These are phyloP conservation scores for Psilopsiagon aurifrons DNA, from an alignment of 2,113 vertebrate species.

Conservation along the genomic window DNA sequence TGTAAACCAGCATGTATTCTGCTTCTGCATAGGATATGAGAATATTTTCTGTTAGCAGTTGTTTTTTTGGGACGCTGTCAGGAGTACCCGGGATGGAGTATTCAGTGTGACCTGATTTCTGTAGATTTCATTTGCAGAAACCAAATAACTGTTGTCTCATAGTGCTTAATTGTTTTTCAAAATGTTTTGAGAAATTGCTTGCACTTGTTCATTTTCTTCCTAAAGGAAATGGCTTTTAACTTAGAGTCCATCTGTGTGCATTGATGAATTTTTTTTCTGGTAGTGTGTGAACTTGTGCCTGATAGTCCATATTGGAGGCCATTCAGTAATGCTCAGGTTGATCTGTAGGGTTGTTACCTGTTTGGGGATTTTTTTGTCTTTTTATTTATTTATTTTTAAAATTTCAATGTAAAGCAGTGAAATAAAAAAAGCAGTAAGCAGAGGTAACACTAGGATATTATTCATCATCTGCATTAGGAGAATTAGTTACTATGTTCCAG, in stretches of 20 bases:
- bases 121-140: not conserved
- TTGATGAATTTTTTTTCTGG: not conserved
- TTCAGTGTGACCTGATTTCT: not conserved
- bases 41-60: not conserved
- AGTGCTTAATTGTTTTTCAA: not conserved
- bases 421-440: not conserved
- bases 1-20: not conserved
- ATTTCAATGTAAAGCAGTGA: not conserved
- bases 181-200: not conserved
- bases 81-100: not conserved
- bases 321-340: not conserved
- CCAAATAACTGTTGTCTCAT: not conserved
- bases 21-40: not conserved
- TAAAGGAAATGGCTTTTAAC: not conserved
- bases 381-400: too few species aligned
- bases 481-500: not conserved
- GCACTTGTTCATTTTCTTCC: not conserved
- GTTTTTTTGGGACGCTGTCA: not conserved
- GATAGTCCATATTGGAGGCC: not conserved
- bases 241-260: not conserved
- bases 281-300: not conserved
- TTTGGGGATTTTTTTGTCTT: too few species aligned
- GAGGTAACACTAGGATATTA: not conserved
- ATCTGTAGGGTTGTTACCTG: not conserved
- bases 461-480: not conserved